Base-by-base conservation (phyloP, 92 coral and sea anemone genomes). In the Zoanthus sansibaricus region DNA sequence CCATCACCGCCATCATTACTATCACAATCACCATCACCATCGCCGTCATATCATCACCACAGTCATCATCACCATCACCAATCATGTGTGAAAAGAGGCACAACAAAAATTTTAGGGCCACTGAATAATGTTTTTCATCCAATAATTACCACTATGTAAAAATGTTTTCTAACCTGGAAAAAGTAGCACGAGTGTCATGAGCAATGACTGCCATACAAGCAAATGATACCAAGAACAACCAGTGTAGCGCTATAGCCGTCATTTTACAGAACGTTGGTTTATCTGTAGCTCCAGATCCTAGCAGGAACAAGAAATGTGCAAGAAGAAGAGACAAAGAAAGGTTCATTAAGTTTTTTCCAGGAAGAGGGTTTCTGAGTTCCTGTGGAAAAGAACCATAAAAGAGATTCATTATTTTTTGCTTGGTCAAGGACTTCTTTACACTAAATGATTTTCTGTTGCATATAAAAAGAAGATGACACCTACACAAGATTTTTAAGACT, bases 321-420 rank as follows among this genome's bases (percentile, higher is more conserved):
- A 96, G 91, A 68, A 92, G 82, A n/a, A 96, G 94, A 12, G 98
- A 88, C 76, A 95, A 15, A 54, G 93, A 90, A 68, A 96, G 92
- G 87, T 92, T 96, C 87, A 96, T 92, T 56, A 96, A 89, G 66
- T 96, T 96, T 79, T 96, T 96, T 31, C 99, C 99, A 45, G 99
- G 99, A 66, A 96, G 95, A 84, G 98, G 94, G 33, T 68, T 71
- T 17, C 98, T 92, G 17, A 96, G 94, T 55, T 96, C 98, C 54
- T 75, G 84, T 70, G n/a, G 18, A 25, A 66, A 47, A 44, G 25
- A 46, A 51, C 20, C 52, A 82, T 58, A n/a, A 54, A 18, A 37
- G 77, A 7, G 21, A 37, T 37, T 62, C 69, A 20, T 62, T 62
- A 62, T 4, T 5, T 62, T 1, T 37, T 37, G 42, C 42, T 37